Evolutionary conservation across 2,888 invertebrate genomes (phyloP).

Genomic region (Drosophila antonietae): DNA sequence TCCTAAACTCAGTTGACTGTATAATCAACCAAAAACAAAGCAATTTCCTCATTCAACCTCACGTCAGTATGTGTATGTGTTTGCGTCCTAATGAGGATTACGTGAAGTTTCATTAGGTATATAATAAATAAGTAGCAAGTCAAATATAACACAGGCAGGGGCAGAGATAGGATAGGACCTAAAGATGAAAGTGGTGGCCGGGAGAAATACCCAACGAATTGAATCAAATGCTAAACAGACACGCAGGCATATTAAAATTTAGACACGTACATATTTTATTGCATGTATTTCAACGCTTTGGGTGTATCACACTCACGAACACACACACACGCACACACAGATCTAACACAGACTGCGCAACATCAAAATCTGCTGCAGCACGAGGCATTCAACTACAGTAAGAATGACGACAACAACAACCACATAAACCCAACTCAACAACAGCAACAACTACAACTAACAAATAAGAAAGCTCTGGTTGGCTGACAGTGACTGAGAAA

Average conservation of each 20-base stretch:
- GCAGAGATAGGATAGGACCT: conserved; percentile 5
- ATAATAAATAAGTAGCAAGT: conserved; percentile 73
- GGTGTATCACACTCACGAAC: conserved; percentile 4
- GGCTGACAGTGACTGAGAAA: background rate
- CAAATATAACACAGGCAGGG: conserved; percentile 47
- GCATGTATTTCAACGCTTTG: conserved; percentile 53
- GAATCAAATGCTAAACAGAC: conserved; percentile 58
- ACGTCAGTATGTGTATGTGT: conserved; percentile 25
- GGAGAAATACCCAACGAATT: conserved; percentile 32
- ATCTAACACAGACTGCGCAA: conserved; percentile 35
- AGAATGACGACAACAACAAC: conserved; percentile 12
- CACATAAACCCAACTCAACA: conserved; percentile 14
- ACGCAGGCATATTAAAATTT: conserved; percentile 74
- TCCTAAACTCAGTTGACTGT: background rate
- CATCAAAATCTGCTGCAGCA: conserved; percentile 51
- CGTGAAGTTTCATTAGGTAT: conserved; percentile 71
- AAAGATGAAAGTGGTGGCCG: conserved; percentile 23
- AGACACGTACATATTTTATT: conserved; percentile 78
- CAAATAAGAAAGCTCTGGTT: background rate
- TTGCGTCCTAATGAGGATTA: conserved; percentile 60
- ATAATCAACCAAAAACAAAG: conserved; percentile 16
- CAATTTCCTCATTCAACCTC: conserved; percentile 11
- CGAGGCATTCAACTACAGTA: conserved; percentile 32
- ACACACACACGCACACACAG: conserved; percentile 3
- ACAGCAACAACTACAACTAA: conserved; percentile 5